Conservation (phyloP, 2,888 invertebrate species). For the Phaonia tiefii region DNA sequence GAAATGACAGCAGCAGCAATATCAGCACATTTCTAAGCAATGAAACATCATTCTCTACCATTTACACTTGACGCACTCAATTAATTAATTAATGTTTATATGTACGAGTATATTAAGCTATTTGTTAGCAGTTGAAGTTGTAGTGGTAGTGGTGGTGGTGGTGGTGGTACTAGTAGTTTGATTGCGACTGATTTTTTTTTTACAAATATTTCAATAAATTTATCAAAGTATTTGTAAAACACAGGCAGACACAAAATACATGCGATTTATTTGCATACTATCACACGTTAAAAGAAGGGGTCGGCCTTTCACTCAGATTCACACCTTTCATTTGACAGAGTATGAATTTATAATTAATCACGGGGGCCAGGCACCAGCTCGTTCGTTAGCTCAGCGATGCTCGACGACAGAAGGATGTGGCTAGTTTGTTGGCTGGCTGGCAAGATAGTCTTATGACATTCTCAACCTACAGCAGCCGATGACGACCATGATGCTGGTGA, state of each 20-base stretch:
- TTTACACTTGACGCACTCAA: conserved; percentile 67
- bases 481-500: not conserved
- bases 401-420: conserved; percentile 18
- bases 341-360: conserved; percentile 41
- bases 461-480: not conserved
- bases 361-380: not conserved
- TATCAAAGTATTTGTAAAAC: not conserved
- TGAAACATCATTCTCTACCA: conserved; percentile 64
- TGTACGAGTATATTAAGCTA: not conserved
- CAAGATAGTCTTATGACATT: too few relatives aligned
- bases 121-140: too few relatives aligned
- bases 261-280: too few relatives aligned
- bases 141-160: too few relatives aligned
- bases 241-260: too few relatives aligned
- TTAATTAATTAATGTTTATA: conserved; percentile 62
- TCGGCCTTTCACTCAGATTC: not conserved
- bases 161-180: too few relatives aligned
- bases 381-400: not conserved
- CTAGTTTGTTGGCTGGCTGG: not conserved
- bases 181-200: not conserved
- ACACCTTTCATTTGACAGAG: conserved; percentile 37
- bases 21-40: conserved; percentile 49
- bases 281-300: too few relatives aligned
- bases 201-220: too few relatives aligned
- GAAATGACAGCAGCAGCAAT: not conserved